These are phyloP conservation scores for Alcis repandata DNA, from an alignment of 2,888 invertebrate species.

Conservation along the genomic window DNA sequence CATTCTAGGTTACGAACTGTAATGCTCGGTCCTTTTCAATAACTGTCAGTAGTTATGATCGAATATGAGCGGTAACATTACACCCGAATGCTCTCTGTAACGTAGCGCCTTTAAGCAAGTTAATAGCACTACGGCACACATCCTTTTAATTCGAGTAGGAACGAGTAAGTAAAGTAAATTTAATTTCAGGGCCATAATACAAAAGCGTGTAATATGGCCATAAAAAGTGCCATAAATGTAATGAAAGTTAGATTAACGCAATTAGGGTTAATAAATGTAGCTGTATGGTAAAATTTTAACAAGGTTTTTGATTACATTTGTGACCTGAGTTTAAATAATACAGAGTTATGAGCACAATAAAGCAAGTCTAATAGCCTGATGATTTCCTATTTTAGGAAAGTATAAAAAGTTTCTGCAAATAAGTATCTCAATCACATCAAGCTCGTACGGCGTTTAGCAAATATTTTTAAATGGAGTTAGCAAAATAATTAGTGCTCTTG, in stretches of 20 bases:
- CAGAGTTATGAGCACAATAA: background rate
- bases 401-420: background rate
- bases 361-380: background rate
- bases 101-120: too few species aligned
- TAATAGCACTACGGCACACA: conserved; percentile 26
- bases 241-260: conserved; percentile 41
- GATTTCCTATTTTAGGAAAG: background rate
- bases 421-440: too few species aligned
- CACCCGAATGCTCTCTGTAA: too few species aligned
- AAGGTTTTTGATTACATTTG: conserved; percentile 37
- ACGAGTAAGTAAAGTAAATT: conserved; percentile 22
- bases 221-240: conserved; percentile 40
- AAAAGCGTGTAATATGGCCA: conserved; percentile 35
- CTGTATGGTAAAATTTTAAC: conserved; percentile 25
- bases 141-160: conserved; percentile 5
- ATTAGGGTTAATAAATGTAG: conserved; percentile 37
- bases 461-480: too few species aligned
- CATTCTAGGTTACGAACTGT: too few species aligned
- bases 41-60: too few species aligned
- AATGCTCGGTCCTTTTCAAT: too few species aligned
- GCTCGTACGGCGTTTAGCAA: too few species aligned
- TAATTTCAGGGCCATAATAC: conserved; percentile 25
- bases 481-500: too few species aligned
- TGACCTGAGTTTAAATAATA: conserved; percentile 8
- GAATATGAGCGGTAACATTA: too few species aligned